Percentiles rank a stretch among this genome's conserved stretches.
Conservation (phyloP, 2,888 invertebrate species). For the Eupithecia exiguata region DNA sequence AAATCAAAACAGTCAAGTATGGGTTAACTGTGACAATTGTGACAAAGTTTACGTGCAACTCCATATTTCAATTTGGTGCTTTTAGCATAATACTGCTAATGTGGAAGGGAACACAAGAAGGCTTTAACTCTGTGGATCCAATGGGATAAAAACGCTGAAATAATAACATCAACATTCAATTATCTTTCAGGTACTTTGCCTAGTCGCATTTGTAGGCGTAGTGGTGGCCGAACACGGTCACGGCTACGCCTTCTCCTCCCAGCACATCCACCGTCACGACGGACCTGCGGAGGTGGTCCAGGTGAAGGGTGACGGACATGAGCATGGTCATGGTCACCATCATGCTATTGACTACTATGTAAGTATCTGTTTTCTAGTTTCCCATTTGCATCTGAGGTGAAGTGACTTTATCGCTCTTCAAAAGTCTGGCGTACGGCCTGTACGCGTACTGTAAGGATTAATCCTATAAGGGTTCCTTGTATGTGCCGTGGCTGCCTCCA, state of each 20-base stretch:
- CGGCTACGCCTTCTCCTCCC: slow-evolving; percentile 53
- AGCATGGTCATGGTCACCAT: slow-evolving; percentile 62
- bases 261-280: slow-evolving; percentile 52
- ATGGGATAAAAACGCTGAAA: not conserved
- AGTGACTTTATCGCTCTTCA: not conserved
- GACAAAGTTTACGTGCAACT: not conserved
- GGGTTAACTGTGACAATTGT: not conserved
- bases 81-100: not conserved
- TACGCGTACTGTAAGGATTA: too few species aligned
- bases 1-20: not conserved
- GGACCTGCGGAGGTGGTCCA: slow-evolving; percentile 50
- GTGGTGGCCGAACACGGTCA: slow-evolving; percentile 59
- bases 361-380: slow-evolving; percentile 19
- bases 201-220: slow-evolving; percentile 55
- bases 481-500: too few species aligned
- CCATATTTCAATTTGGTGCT: not conserved
- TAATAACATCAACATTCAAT: not conserved
- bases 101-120: not conserved
- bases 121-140: not conserved
- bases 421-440: too few species aligned
- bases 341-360: slow-evolving; percentile 51
- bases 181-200: slow-evolving; percentile 52
- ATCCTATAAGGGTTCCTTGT: too few species aligned
- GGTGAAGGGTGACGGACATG: slow-evolving; percentile 65
- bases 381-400: not conserved